Percentiles rank a stretch among this genome's conserved stretches.
phyloP scores from a whole-genome alignment of 2,797 vertebrate species.

The Steatocranus sp. region DNA sequence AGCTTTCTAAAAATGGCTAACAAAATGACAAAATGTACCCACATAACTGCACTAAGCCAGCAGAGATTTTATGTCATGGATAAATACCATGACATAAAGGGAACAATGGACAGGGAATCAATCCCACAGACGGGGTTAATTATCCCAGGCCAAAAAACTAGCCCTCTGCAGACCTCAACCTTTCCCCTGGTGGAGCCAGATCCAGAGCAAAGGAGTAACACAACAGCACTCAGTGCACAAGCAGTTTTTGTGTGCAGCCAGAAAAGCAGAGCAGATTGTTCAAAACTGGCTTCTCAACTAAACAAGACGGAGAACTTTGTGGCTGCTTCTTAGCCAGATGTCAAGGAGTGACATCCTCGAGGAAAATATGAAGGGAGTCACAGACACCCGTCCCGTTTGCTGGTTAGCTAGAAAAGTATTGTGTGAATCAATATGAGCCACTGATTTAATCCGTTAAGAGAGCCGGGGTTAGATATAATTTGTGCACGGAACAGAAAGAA shows the following conservation, averaged over 20 bases:
- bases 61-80: not conserved
- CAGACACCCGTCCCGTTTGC: not conserved
- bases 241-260: not conserved
- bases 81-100: not conserved
- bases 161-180: not conserved
- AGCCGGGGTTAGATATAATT: not conserved
- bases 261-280: not conserved
- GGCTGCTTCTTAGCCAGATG: not conserved
- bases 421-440: not conserved
- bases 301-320: not conserved
- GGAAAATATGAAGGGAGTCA: not conserved
- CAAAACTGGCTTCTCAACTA: not conserved
- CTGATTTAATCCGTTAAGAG: not conserved
- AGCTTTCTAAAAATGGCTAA: not conserved
- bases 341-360: not conserved
- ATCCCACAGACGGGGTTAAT: not conserved
- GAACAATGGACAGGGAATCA: not conserved
- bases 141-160: not conserved
- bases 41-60: not conserved
- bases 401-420: not conserved
- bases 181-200: not conserved
- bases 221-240: not conserved
- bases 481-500: not conserved
- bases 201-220: not conserved
- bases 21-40: not conserved